Base-by-base conservation (phyloP, 2,113 vertebrate species). In the Callipepla californica region DNA sequence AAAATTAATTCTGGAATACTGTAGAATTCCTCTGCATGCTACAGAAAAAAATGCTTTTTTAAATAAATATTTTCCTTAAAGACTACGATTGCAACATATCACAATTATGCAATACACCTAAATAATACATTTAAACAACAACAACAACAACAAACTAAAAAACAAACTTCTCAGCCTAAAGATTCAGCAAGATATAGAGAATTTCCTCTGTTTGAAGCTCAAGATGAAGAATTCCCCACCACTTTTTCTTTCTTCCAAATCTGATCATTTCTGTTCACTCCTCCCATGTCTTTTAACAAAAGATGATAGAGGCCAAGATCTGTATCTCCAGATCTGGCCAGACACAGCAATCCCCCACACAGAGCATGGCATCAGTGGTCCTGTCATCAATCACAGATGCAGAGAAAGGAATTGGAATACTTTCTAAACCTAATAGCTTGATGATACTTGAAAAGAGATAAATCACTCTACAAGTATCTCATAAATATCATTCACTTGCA, bases 381-480 rank as follows among this genome's bases (percentile, higher is more conserved):
- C 1, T 89, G 62, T 85, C 87, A 95, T 95, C 90, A 91, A 77
- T 91, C 82, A 85, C 62, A 80, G n/a, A 94, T 18, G 38, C 59
- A 89, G 14, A 55, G 42, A 94, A 93, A 91, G 40, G 5, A 88
- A 90, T 66, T 92, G 26, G 86, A 91, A 81, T 77, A 73, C 16
- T 80, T 96, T 93, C 90, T 88, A 83, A 88, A 80, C 50, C 45
- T 55, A 30, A 82, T 66, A 80, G 65, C 90, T 88, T 90, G 92
- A 59, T 95, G 88, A 83, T 92, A 85, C 88, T 90, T 90, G 92
- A 93, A 94, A 73, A 91, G 59, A 63, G 36, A 90, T 78, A 93
- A 95, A 94, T 86, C 92, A 93, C 77, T 94, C 88, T 25, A 48
- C 2, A 0, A 84, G 44, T 75, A 75, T 23, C 82, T 92, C 73